Percentiles rank a stretch among this genome's conserved stretches.
phyloP scores from a whole-genome alignment of 2,888 invertebrate genomes.

The Tineola bisselliella region DNA sequence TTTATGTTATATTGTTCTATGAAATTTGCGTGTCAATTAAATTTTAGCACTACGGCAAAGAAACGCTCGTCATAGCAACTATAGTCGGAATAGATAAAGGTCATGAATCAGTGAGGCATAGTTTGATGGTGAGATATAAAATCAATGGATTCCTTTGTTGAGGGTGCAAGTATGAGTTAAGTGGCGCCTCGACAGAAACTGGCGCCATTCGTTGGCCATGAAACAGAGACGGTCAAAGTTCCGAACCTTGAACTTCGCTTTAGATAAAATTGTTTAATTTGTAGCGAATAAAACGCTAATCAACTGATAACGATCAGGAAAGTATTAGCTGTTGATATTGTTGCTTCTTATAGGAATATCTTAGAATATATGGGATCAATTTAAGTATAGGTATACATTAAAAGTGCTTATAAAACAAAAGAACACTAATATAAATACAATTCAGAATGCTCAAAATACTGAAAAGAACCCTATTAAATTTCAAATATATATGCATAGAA shows the following conservation, averaged over 20 bases:
- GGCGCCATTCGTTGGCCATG: conserved; percentile 47
- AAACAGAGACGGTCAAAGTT: conserved; percentile 49
- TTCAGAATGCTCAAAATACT: no score
- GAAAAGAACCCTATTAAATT: no score
- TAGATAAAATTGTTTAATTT: neutral
- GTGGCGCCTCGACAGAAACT: conserved; percentile 29
- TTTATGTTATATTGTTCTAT: no score
- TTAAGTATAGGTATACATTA: no score
- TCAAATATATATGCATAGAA: no score
- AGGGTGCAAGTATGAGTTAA: conserved; percentile 26
- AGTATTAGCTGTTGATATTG: no score
- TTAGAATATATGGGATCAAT: neutral
- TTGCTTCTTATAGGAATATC: neutral
- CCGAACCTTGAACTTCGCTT: conserved; percentile 43
- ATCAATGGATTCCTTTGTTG: conserved; percentile 13
- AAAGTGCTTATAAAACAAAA: no score
- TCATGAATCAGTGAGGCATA: neutral
- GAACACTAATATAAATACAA: no score
- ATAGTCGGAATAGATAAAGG: conserved; percentile 1
- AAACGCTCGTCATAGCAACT: neutral
- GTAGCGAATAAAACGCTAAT: neutral
- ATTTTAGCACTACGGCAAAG: neutral
- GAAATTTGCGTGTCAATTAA: neutral
- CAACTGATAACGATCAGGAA: no score
- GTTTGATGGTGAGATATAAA: conserved; percentile 3